Evolutionary conservation across 2,888 invertebrate genomes (phyloP), one percentile per base, ranked within the genome.

Genomic region (Autographa pulchrina): DNA sequence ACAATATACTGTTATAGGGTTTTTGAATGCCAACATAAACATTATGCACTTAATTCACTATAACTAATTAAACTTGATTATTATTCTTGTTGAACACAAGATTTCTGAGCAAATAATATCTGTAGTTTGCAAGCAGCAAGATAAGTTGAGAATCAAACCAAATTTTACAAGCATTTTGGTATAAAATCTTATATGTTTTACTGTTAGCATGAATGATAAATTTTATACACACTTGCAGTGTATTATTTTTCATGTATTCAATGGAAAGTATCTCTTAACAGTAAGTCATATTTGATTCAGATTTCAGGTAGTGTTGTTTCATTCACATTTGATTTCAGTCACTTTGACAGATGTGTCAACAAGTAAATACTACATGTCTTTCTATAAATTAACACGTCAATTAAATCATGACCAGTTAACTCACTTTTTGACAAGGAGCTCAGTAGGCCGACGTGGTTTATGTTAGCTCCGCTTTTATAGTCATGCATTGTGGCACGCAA

Each of bases 401-500:
- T 66, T 81, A 80, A 82, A 80, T 84, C 77, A 85, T 77, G 84
- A 84, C 81, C 82, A 83, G 78, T 83, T 80, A 89, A 95, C 95
- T 95, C 95, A 95, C 95, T 94, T 95, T 94, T 94, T 84, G 91
- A 89, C 88, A 94, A 92, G 89, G 92, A 92, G 91, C 91, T 91
- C 91, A 93, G 93, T 89, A 93, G 92, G 91, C 93, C 92, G 92
- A 93, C 86, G 91, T 93, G 91, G 92, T 93, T 93, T 92, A 93
- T 86, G 91, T 92, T 92, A 92, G 91, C 91, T 92, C 94, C 94
- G 90, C 92, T 94, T 92, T 93, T 94, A 93, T 91, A 92, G 89
- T 94, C 93, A 90, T 95, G 94, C 95, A 95, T 95, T 91, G 90
- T 94, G 89, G 90, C 91, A 92, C 91, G 88, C 89, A 90, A 91